A percentile compares a stretch with the other conserved stretches of the same genome.
Conservation (phyloP, 2,113 vertebrate species). For the Atherinomorus stipes region DNA sequence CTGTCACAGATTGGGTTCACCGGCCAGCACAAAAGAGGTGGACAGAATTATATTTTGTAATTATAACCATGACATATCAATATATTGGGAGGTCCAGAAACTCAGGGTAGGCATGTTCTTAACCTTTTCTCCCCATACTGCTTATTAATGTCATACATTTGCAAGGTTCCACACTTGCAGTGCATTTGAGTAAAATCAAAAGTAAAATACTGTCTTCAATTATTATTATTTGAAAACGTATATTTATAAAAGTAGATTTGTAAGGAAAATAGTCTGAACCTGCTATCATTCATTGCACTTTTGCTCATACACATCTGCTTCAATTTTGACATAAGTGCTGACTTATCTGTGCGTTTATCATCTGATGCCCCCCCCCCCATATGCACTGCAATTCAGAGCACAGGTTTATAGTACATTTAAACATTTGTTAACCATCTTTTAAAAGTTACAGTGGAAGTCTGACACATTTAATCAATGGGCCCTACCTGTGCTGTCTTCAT, state of each 20-base stretch:
- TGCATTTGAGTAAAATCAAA: not conserved
- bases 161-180: not conserved
- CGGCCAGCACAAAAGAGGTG: slow-evolving; percentile 3
- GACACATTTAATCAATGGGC: not conserved
- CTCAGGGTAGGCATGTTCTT: slow-evolving; percentile 5
- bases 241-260: not conserved
- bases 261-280: not conserved
- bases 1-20: slow-evolving; percentile 60
- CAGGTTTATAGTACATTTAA: not conserved
- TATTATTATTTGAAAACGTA: too few species aligned
- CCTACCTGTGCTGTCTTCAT: slow-evolving; percentile 94
- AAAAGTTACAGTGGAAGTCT: not conserved
- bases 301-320: not conserved
- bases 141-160: slow-evolving; percentile 36
- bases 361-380: not conserved
- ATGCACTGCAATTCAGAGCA: not conserved
- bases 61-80: slow-evolving; percentile 44
- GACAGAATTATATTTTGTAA: slow-evolving; percentile 41
- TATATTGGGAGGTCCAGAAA: slow-evolving; percentile 29
- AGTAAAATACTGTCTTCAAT: not conserved
- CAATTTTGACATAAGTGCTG: too few species aligned
- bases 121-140: not conserved
- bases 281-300: not conserved
- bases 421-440: not conserved
- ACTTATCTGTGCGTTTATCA: not conserved